phyloP scores from a whole-genome alignment of 2,797 vertebrate species.

The Caiman crocodilus region DNA sequence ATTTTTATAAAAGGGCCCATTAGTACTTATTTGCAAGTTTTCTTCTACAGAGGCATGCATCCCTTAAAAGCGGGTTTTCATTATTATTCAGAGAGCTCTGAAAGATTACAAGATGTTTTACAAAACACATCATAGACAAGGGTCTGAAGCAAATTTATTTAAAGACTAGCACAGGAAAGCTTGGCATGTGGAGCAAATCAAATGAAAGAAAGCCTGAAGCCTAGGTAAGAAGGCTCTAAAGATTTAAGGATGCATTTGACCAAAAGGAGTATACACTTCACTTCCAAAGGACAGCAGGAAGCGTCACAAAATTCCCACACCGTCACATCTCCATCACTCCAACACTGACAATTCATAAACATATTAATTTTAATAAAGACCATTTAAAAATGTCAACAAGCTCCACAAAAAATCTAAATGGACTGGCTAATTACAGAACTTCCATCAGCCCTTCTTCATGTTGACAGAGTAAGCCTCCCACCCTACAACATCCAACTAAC shows the following conservation, averaged over 20 bases:
- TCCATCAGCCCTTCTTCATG: not conserved
- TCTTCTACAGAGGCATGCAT: not conserved
- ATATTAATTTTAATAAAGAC: no score
- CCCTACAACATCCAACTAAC: fast-evolving
- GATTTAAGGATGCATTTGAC: not conserved
- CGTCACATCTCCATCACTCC: no score
- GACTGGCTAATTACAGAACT: not conserved
- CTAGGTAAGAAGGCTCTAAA: not conserved
- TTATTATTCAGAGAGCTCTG: not conserved
- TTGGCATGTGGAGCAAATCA: not conserved
- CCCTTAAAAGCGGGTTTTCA: not conserved
- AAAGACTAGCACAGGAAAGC: not conserved
- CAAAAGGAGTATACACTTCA: not conserved
- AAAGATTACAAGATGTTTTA: not conserved
- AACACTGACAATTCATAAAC: no score
- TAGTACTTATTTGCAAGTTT: not conserved
- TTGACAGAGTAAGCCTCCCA: not conserved
- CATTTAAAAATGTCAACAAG: fast-evolving
- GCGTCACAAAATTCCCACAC: not conserved
- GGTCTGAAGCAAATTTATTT: not conserved
- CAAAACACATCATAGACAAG: not conserved
- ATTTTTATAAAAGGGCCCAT: not conserved
- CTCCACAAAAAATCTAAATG: not conserved
- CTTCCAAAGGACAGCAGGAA: not conserved
- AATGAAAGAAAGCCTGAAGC: not conserved